Conservation (phyloP, 2,888 invertebrate species). For the Callinectes sapidus region DNA sequence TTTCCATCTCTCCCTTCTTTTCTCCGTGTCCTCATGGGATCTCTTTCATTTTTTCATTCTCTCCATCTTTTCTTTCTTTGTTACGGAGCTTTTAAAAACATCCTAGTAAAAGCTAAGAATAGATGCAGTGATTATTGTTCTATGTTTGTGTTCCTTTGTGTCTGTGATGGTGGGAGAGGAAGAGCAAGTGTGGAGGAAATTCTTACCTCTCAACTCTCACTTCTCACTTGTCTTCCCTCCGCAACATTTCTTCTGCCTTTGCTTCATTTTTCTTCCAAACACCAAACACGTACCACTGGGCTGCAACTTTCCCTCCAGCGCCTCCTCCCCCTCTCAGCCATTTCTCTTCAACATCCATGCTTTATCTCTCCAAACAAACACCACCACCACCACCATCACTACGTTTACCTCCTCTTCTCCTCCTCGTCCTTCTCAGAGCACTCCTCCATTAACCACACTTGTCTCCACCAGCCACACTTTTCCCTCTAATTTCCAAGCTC, state of each 20-base stretch:
- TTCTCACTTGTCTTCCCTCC: too few relatives aligned
- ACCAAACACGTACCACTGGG: not conserved
- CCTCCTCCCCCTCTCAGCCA: not conserved
- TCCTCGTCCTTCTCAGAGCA: not conserved
- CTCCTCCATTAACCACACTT: not conserved
- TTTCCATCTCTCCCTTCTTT: not conserved
- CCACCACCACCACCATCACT: slow-evolving; percentile 4
- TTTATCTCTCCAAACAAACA: not conserved
- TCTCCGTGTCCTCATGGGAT: not conserved
- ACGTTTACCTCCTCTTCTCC: not conserved
- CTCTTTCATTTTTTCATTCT: not conserved
- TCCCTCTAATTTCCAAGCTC: not conserved
- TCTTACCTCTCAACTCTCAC: too few relatives aligned
- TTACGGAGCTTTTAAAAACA: too few relatives aligned
- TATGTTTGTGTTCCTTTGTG: too few relatives aligned
- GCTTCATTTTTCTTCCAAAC: not conserved
- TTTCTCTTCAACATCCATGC: not conserved
- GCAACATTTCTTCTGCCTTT: not conserved
- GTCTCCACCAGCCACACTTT: not conserved
- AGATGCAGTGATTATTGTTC: not conserved
- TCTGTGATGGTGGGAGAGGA: not conserved
- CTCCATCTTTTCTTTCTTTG: not conserved
- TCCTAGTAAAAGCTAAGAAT: not conserved
- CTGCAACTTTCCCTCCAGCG: not conserved
- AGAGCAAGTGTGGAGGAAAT: not conserved